Evolutionary conservation across 2,888 invertebrate species (phyloP).

Genomic region (Alitta virens): DNA sequence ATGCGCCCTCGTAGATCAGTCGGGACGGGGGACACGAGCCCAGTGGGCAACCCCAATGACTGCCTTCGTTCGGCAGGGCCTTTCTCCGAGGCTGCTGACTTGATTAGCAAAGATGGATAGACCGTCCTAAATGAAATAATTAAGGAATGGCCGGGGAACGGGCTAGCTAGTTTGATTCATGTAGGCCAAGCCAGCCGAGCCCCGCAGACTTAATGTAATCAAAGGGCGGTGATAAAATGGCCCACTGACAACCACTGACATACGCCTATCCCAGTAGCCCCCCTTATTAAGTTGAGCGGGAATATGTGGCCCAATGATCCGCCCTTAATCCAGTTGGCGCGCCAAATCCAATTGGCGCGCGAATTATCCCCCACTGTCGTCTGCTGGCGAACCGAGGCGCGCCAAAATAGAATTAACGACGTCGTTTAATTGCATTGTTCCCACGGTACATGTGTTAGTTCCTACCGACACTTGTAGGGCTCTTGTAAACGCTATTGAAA

Average conservation of each 20-base stretch:
- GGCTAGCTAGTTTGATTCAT: constrained; percentile 1
- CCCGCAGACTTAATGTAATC: constrained; percentile 12
- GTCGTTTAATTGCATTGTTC: constrained; percentile 12
- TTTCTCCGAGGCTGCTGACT: not conserved
- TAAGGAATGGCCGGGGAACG: not conserved
- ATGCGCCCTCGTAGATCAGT: too few species aligned
- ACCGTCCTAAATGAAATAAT: constrained; percentile 13
- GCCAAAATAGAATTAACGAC: constrained; percentile 2
- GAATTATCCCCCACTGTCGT: not conserved
- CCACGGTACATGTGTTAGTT: constrained; percentile 11
- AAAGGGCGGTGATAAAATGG: constrained; percentile 10
- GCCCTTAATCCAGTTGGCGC: constrained; percentile 13
- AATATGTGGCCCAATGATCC: constrained; percentile 9
- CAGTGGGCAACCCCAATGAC: too few species aligned
- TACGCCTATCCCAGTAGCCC: not conserved
- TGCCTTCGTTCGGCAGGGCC: too few species aligned
- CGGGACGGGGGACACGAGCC: too few species aligned
- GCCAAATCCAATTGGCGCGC: constrained; percentile 5
- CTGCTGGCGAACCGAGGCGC: not conserved
- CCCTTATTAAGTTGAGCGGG: constrained; percentile 8
- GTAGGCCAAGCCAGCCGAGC: constrained; percentile 2
- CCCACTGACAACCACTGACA: constrained; percentile 9
- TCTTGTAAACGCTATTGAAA: constrained; percentile 9
- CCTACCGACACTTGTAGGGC: not conserved
- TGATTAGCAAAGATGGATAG: constrained; percentile 12